Evolutionary conservation across 2,113 vertebrate genomes (phyloP).

Genomic region (Crotophaga sulcirostris): DNA sequence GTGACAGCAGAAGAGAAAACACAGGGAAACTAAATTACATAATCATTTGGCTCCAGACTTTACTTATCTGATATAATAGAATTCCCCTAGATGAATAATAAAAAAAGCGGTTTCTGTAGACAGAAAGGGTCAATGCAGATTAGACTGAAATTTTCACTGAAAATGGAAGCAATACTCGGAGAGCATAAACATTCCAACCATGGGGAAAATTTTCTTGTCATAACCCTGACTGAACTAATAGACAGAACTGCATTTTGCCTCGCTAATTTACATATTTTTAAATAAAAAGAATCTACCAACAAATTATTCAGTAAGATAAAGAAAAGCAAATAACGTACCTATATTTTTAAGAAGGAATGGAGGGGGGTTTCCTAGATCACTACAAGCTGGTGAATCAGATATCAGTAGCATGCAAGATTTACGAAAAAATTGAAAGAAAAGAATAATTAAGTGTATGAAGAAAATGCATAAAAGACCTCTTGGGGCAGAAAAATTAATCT

Average conservation of each 20-base stretch:
- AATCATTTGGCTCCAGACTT: not conserved
- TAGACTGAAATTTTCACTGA: not conserved
- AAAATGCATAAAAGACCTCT: not conserved
- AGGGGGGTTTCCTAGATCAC: not conserved
- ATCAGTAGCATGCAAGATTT: not conserved
- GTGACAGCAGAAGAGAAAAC: not conserved
- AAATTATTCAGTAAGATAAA: not conserved
- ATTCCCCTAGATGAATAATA: not conserved
- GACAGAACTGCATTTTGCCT: not conserved
- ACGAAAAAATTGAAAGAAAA: not conserved
- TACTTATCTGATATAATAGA: not conserved
- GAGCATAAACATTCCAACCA: not conserved
- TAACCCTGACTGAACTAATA: not conserved
- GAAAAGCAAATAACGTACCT: not conserved
- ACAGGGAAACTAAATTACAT: not conserved
- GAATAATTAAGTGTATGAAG: not conserved
- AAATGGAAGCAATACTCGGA: not conserved
- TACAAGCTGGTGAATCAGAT: not conserved
- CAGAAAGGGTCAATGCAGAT: not conserved
- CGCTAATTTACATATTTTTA: not conserved
- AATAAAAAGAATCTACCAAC: not conserved
- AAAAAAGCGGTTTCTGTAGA: not conserved
- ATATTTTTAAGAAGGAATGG: not conserved
- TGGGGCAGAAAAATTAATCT: not conserved
- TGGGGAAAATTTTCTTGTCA: not conserved